Conservation (phyloP, 2,113 vertebrate species). For the Piprites chloris region DNA sequence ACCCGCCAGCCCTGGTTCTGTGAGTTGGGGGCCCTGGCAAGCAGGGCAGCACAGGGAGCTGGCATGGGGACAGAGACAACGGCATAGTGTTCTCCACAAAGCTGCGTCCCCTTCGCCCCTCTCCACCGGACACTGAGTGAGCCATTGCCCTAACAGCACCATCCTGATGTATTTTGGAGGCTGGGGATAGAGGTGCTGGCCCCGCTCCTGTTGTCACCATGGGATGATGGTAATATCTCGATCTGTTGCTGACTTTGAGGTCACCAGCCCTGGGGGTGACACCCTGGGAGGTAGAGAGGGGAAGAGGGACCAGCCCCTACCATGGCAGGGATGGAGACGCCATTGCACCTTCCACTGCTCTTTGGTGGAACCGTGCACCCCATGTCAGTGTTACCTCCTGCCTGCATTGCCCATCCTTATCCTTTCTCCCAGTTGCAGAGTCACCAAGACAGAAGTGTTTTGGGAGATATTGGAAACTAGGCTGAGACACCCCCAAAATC, state of each 20-base stretch:
- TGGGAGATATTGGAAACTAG: neutral
- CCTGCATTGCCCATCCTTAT: neutral
- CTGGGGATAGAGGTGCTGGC: neutral
- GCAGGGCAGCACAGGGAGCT: neutral
- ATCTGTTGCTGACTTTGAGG: neutral
- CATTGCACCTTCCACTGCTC: neutral
- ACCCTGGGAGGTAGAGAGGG: neutral
- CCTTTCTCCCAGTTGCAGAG: neutral
- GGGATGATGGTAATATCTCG: neutral
- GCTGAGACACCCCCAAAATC: neutral
- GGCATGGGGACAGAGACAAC: neutral
- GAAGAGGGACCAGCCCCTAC: neutral
- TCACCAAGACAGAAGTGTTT: neutral
- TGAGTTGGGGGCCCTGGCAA: neutral
- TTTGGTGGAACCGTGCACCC: neutral
- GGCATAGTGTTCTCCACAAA: accelerated
- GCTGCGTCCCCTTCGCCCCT: neutral
- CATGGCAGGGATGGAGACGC: neutral
- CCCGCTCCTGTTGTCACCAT: accelerated
- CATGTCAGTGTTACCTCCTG: neutral
- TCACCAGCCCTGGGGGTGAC: neutral
- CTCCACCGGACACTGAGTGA: neutral
- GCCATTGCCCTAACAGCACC: neutral
- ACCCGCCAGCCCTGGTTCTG: neutral
- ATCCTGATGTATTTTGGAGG: neutral